Evolutionary conservation across 2,888 invertebrate species (phyloP).

Genomic region (Drosophila limbata): DNA sequence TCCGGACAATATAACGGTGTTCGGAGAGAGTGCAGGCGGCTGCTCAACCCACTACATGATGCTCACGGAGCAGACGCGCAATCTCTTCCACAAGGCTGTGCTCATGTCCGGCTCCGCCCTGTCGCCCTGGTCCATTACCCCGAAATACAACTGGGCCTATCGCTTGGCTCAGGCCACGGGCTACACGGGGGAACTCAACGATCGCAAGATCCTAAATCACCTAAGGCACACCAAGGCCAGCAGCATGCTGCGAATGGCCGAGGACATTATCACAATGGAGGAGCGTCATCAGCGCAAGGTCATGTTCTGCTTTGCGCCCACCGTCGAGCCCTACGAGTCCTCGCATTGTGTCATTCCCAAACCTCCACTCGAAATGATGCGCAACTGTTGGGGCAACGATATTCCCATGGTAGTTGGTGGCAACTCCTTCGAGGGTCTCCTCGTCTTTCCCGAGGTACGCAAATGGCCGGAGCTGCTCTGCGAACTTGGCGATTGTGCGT

Average conservation of each 20-base stretch:
- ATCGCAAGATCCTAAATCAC: slow-evolving; percentile 82
- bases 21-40: slow-evolving; percentile 87
- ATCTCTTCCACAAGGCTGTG: slow-evolving; percentile 84
- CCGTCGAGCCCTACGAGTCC: slow-evolving; percentile 82
- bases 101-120: slow-evolving; percentile 83
- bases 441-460: slow-evolving; percentile 81
- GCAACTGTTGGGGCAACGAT: slow-evolving; percentile 83
- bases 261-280: slow-evolving; percentile 82
- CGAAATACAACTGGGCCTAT: slow-evolving; percentile 78
- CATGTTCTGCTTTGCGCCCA: slow-evolving; percentile 82
- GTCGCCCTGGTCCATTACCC: slow-evolving; percentile 83
- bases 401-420: slow-evolving; percentile 84
- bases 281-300: slow-evolving; percentile 80
- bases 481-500: slow-evolving; percentile 81
- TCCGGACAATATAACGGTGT: slow-evolving; percentile 86
- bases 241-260: slow-evolving; percentile 81
- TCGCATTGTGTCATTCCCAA: slow-evolving; percentile 82
- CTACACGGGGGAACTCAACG: slow-evolving; percentile 80
- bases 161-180: slow-evolving; percentile 83
- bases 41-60: slow-evolving; percentile 86
- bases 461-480: slow-evolving; percentile 81
- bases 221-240: slow-evolving; percentile 82
- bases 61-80: slow-evolving; percentile 86
- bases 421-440: slow-evolving; percentile 83
- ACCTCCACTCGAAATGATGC: slow-evolving; percentile 83